These are phyloP conservation scores for Epinephelus moara DNA, from an alignment of 2,113 vertebrate genomes.

Conservation along the genomic window DNA sequence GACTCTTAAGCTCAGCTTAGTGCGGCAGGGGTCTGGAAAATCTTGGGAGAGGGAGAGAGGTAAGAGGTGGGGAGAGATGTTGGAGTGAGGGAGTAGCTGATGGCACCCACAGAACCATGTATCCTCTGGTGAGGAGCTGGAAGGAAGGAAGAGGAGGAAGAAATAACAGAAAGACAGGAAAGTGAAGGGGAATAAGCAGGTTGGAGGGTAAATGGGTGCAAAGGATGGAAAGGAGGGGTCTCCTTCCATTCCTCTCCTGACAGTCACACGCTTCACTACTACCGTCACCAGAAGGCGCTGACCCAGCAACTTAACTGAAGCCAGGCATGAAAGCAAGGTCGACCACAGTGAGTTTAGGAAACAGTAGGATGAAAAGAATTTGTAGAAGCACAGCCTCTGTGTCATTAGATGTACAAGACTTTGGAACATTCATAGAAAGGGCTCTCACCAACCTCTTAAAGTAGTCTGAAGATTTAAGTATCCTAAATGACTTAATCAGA, in stretches of 20 bases:
- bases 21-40: conserved; percentile 78
- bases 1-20: conserved; percentile 85
- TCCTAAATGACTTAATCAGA: conserved; percentile 46
- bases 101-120: conserved; percentile 59
- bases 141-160: background rate
- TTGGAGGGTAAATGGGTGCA: conserved; percentile 5
- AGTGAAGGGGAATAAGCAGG: conserved; percentile 5
- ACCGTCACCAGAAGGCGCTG: conserved; percentile 32
- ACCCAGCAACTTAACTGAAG: conserved; percentile 41
- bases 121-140: conserved; percentile 7
- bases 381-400: background rate
- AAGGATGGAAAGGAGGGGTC: conserved; percentile 2
- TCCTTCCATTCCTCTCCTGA: background rate
- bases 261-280: conserved; percentile 5
- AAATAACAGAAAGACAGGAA: conserved; percentile 8
- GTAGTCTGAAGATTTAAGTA: conserved; percentile 3
- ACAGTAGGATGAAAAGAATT: conserved; percentile 54
- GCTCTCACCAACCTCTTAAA: conserved; percentile 9
- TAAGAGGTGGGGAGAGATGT: conserved; percentile 49
- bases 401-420: conserved; percentile 7
- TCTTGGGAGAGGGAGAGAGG: conserved; percentile 66
- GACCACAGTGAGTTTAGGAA: conserved; percentile 52
- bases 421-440: conserved; percentile 28
- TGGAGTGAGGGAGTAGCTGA: conserved; percentile 38
- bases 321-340: conserved; percentile 41